Evolutionary conservation across 2,888 invertebrate species (phyloP).

Genomic region (Catocala sponsa): DNA sequence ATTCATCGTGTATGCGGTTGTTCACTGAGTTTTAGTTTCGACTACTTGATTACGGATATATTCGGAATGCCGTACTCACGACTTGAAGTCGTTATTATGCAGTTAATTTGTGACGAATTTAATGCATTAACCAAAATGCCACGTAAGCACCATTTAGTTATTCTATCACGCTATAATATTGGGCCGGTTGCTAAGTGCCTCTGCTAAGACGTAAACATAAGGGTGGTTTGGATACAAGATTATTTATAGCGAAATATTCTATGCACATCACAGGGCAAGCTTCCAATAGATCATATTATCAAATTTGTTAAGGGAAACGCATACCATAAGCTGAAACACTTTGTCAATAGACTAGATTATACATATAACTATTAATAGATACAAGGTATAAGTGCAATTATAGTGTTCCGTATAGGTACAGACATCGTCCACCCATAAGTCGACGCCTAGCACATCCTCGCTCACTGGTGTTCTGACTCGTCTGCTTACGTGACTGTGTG

Average conservation of each 20-base stretch:
- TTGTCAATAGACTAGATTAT: not conserved
- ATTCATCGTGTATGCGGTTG: constrained; percentile 12
- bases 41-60: constrained; percentile 3
- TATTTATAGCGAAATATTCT: constrained; percentile 5
- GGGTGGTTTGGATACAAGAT: not conserved
- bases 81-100: not conserved
- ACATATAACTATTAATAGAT: not conserved
- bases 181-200: constrained; percentile 1
- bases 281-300: constrained; percentile 11
- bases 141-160: not conserved
- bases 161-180: not conserved
- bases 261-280: constrained; percentile 8
- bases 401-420: not conserved
- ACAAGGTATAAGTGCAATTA: constrained; percentile 1
- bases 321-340: not conserved
- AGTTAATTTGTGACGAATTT: not conserved
- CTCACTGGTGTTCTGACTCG: not conserved
- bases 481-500: not conserved
- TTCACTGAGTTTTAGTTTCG: constrained; percentile 10
- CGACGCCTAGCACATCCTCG: not conserved
- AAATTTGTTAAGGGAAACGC: not conserved
- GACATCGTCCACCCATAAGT: not conserved
- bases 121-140: not conserved
- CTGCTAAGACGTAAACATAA: not conserved
- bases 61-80: not conserved